Evolutionary conservation across 1,140 invertebrate species (phyloP).

Genomic region (Globodera ellingtonae): DNA sequence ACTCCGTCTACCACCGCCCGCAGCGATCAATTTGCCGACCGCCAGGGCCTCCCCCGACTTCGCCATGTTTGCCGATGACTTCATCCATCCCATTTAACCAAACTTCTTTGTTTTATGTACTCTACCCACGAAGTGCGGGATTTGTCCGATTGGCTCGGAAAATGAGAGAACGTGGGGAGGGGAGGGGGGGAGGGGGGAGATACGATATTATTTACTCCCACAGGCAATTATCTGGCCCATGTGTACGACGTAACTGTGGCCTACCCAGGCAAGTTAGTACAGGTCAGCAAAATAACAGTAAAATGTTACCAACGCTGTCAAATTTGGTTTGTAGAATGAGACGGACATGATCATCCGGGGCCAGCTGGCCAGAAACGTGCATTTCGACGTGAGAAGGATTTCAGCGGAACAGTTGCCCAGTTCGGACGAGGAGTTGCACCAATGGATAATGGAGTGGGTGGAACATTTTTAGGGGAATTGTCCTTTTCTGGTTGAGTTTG

Average conservation of each 20-base stretch:
- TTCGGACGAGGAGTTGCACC: conserved; percentile 44
- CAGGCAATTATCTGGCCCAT: conserved; percentile 72
- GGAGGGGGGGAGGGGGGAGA: not conserved
- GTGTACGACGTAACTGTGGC: conserved; percentile 80
- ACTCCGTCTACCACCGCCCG: conserved; percentile 70
- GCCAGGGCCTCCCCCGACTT: conserved; percentile 52
- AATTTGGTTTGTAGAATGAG: conserved; percentile 42
- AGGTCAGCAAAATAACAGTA: not conserved
- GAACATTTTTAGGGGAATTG: not conserved
- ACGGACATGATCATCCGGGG: conserved; percentile 60
- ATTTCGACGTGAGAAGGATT: conserved; percentile 58
- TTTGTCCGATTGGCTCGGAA: conserved; percentile 62
- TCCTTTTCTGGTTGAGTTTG: conserved; percentile 31
- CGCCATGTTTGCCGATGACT: conserved; percentile 19
- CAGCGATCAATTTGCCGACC: conserved; percentile 59
- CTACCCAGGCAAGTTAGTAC: conserved; percentile 73
- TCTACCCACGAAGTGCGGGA: conserved; percentile 62
- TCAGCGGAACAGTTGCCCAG: conserved; percentile 50
- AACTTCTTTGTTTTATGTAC: conserved; percentile 36
- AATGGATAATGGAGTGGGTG: conserved; percentile 59
- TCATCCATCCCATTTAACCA: not conserved
- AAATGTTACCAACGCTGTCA: not conserved
- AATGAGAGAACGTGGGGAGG: conserved; percentile 57
- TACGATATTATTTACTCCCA: conserved; percentile 20
- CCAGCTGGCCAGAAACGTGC: conserved; percentile 50